A percentile compares a stretch with the other conserved stretches of the same genome.
phyloP scores from a whole-genome alignment of 2,888 invertebrate species.

The Heliconius erato region DNA sequence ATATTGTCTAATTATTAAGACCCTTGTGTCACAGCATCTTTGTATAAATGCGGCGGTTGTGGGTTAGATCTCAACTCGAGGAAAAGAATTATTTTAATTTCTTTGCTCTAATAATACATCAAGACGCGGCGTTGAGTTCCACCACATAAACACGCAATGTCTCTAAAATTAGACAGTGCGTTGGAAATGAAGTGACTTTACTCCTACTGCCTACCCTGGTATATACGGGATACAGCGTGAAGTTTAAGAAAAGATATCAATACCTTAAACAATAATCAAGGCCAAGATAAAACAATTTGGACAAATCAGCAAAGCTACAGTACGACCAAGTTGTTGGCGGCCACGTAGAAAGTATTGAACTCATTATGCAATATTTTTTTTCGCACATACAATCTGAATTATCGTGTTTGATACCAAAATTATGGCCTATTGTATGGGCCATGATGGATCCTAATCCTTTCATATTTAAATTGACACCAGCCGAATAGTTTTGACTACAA shows the following conservation, averaged over 20 bases:
- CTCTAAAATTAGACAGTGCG: too few species aligned
- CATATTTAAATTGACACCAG: not conserved
- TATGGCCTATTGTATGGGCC: conserved; percentile 9
- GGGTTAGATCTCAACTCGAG: too few species aligned
- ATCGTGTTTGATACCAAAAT: not conserved
- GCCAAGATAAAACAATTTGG: not conserved
- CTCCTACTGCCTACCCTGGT: too few species aligned
- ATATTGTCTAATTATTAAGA: too few species aligned
- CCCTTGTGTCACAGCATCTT: too few species aligned
- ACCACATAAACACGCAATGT: too few species aligned
- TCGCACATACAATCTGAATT: not conserved
- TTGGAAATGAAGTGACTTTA: too few species aligned
- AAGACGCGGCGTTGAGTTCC: too few species aligned
- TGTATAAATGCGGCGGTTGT: too few species aligned
- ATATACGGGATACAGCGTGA: not conserved
- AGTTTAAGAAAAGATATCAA: not conserved
- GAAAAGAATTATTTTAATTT: too few species aligned
- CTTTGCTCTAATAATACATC: too few species aligned
- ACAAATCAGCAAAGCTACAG: not conserved
- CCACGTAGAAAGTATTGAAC: not conserved
- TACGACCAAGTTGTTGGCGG: conserved; percentile 7
- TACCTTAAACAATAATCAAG: conserved; percentile 29
- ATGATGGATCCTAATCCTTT: not conserved
- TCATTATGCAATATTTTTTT: not conserved
- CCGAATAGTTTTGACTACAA: conserved; percentile 2